Evolutionary conservation across 2,888 invertebrate genomes (phyloP).

Genomic region (Steromphala cineraria): DNA sequence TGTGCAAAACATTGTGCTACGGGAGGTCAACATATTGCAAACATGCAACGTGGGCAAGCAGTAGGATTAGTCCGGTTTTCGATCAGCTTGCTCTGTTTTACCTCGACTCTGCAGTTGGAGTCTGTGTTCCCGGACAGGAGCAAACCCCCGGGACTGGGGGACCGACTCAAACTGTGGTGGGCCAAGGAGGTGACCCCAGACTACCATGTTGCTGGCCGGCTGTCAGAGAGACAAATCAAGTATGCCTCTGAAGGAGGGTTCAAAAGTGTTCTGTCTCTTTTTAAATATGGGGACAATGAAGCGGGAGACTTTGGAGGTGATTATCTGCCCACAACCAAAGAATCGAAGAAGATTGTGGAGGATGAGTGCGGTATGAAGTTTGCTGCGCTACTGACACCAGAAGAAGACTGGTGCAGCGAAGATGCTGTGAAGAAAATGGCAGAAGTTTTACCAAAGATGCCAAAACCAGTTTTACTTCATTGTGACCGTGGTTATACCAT

Average conservation of each 20-base stretch:
- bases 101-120: not conserved
- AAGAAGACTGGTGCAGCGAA: slow-evolving; percentile 57
- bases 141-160: slow-evolving; percentile 51
- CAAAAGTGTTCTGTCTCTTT: slow-evolving; percentile 61
- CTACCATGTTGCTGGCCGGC: slow-evolving; percentile 60
- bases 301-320: slow-evolving; percentile 54
- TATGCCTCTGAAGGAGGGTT: slow-evolving; percentile 68
- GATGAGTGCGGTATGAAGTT: slow-evolving; percentile 52
- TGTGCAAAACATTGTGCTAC: too few relatives aligned
- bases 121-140: slow-evolving; percentile 34
- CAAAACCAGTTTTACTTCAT: slow-evolving; percentile 50
- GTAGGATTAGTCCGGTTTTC: too few relatives aligned
- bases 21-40: too few relatives aligned
- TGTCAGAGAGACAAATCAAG: slow-evolving; percentile 64
- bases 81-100: too few relatives aligned
- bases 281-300: slow-evolving; percentile 41
- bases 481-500: slow-evolving; percentile 57
- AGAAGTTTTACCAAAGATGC: slow-evolving; percentile 25
- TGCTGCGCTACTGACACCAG: slow-evolving; percentile 48
- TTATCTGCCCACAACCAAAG: slow-evolving; percentile 50
- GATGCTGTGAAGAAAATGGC: slow-evolving; percentile 57
- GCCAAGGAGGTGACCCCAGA: slow-evolving; percentile 64
- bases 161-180: slow-evolving; percentile 68
- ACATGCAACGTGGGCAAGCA: too few relatives aligned
- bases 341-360: slow-evolving; percentile 45